Conservation (phyloP, 2,888 invertebrate genomes). For the Girardia tigrina region DNA sequence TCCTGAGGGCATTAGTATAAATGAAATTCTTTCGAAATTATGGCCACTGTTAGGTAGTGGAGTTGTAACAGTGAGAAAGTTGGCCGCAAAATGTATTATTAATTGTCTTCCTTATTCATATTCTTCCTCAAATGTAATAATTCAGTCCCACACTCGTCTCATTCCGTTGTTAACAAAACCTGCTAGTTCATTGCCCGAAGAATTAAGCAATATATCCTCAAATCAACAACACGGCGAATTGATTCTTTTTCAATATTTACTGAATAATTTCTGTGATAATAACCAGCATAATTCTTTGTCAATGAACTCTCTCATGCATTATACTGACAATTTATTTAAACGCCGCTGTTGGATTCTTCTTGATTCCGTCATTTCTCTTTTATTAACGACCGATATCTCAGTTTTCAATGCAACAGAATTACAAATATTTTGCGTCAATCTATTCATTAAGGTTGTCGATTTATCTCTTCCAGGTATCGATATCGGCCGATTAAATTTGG, state of each 20-base stretch:
- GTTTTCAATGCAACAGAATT: not conserved
- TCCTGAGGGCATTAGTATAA: not conserved
- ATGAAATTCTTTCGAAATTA: not conserved
- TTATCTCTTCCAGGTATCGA: not conserved
- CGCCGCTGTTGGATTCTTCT: not conserved
- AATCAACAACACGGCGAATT: slow-evolving; percentile 8
- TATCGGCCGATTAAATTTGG: not conserved
- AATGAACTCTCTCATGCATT: not conserved
- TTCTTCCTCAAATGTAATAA: not conserved
- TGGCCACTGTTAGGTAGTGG: not conserved
- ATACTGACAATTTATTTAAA: not conserved
- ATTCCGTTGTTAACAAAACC: not conserved
- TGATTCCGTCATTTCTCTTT: not conserved
- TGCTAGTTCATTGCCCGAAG: too few relatives aligned
- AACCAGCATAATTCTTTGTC: not conserved
- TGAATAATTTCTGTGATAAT: not conserved
- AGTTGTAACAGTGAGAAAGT: not conserved
- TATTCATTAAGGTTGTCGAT: not conserved
- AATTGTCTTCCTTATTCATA: not conserved
- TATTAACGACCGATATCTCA: not conserved
- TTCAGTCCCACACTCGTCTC: not conserved
- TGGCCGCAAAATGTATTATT: not conserved
- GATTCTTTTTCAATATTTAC: not conserved
- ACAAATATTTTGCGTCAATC: not conserved
- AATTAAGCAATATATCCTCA: not conserved